A percentile compares a stretch with the other conserved stretches of the same genome.
Evolutionary conservation across 1,140 invertebrate genomes (phyloP).

Genomic region (Heliothis virescens): DNA sequence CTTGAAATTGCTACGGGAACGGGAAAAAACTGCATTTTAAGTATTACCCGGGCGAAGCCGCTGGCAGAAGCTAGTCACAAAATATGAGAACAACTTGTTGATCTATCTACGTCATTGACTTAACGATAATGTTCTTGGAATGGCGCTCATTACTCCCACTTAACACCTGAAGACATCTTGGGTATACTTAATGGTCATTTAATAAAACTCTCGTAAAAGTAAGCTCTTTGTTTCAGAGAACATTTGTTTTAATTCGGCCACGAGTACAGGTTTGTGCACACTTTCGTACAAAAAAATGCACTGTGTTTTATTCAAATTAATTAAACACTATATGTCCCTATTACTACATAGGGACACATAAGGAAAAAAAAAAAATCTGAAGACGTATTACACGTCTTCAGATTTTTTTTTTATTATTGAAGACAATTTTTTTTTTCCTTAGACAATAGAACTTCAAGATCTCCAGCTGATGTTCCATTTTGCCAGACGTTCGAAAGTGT

Average conservation of each 20-base stretch:
- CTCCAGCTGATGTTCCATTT: no score
- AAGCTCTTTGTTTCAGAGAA: neutral
- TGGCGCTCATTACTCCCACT: conserved; percentile 11
- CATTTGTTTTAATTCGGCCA: neutral
- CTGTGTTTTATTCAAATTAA: neutral
- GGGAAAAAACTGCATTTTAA: no score
- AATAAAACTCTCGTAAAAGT: conserved; percentile 15
- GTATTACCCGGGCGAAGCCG: no score
- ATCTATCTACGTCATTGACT: neutral
- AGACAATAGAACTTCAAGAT: no score
- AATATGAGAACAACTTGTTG: neutral
- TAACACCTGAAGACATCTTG: neutral
- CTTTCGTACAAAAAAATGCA: neutral
- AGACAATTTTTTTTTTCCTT: no score
- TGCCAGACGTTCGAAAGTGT: no score
- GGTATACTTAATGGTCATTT: neutral
- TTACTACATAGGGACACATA: no score
- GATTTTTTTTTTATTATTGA: no score
- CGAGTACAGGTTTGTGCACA: neutral
- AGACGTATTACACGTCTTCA: no score
- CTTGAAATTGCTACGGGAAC: no score
- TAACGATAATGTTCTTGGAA: neutral
- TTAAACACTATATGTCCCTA: no score
- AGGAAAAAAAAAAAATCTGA: no score
- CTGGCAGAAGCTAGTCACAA: neutral